Evolutionary conservation across 2,888 invertebrate species (phyloP), one percentile per base, ranked within the genome.

Genomic region (Acleris holmiana): DNA sequence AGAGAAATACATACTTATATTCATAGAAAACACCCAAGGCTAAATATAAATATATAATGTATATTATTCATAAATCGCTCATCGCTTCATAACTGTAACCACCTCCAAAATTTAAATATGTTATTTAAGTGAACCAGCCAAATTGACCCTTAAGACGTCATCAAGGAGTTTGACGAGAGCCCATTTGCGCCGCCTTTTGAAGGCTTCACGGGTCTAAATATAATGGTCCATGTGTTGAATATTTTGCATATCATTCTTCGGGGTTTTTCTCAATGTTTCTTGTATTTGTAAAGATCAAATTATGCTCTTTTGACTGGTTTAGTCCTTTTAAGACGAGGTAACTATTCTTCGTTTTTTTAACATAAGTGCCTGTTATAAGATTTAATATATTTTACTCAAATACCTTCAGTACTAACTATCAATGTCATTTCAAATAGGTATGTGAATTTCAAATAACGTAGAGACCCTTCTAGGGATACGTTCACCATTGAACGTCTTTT

Each of bases 131-230:
- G 47, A 53, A 53, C 57, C 58, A 58, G 18, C 47, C 51, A 25
- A 40, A 64, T 64, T 64, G 58, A 58, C 53, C 53, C 63, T 41
- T 48, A 48, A 53, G 40, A 25, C 57, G 57, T 58, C 63, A 41
- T 53, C 51, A n/a, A 58, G 47, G 57, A 41, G 29, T 53, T 46
- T 17, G 23, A 57, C 40, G 57, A n/a, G 23, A 46, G 51, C 41
- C 13, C 46, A 17, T 55, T 63, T 40, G 35, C 35, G 47, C 41
- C 48, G 47, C 10, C 4, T 17, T 47, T 46, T 7, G 17, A 46
- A 46, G 46, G n/a, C 40, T 29, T 8, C 15, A 35, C 2, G 6
- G 62, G 19, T 56, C 56, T 44, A 3, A 49, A 1, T 29, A 56
- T 10, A 56, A 25, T 62, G 62, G 56, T 21, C 48, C n/a, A 15